These are phyloP conservation scores for Drosophila willistoni DNA, from an alignment of 1,140 invertebrate genomes.

Conservation along the genomic window DNA sequence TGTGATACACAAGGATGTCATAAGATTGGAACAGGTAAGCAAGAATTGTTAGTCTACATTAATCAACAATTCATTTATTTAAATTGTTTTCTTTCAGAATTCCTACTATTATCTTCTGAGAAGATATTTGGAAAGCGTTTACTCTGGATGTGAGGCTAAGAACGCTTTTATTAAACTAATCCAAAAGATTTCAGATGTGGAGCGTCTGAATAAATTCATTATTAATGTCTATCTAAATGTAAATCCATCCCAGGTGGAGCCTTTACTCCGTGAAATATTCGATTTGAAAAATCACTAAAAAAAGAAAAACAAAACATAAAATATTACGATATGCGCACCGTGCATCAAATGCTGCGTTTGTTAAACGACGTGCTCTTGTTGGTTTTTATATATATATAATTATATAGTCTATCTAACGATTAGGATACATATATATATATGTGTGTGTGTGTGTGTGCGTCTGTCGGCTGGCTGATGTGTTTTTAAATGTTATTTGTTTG, in stretches of 20 bases:
- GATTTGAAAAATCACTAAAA: slow-evolving; percentile 89
- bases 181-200: slow-evolving; percentile 93
- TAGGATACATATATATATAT: not conserved
- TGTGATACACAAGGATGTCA: slow-evolving; percentile 92
- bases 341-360: slow-evolving; percentile 60
- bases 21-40: slow-evolving; percentile 92
- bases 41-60: not conserved
- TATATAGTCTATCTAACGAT: slow-evolving; percentile 36
- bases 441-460: slow-evolving; percentile 10
- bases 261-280: slow-evolving; percentile 95
- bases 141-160: slow-evolving; percentile 92
- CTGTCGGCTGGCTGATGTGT: slow-evolving; percentile 43
- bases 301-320: slow-evolving; percentile 21
- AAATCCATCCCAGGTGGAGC: slow-evolving; percentile 94
- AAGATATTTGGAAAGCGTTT: slow-evolving; percentile 92
- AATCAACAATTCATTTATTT: not conserved
- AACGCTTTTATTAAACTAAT: slow-evolving; percentile 93
- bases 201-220: slow-evolving; percentile 90
- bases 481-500: slow-evolving; percentile 63
- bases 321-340: slow-evolving; percentile 21
- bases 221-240: slow-evolving; percentile 95
- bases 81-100: slow-evolving; percentile 85
- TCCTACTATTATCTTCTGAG: slow-evolving; percentile 94
- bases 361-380: slow-evolving; percentile 55
- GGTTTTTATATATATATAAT: slow-evolving; percentile 50